These are phyloP conservation scores for Zapus hudsonius DNA, from an alignment of 2,113 vertebrate species.

Conservation along the genomic window DNA sequence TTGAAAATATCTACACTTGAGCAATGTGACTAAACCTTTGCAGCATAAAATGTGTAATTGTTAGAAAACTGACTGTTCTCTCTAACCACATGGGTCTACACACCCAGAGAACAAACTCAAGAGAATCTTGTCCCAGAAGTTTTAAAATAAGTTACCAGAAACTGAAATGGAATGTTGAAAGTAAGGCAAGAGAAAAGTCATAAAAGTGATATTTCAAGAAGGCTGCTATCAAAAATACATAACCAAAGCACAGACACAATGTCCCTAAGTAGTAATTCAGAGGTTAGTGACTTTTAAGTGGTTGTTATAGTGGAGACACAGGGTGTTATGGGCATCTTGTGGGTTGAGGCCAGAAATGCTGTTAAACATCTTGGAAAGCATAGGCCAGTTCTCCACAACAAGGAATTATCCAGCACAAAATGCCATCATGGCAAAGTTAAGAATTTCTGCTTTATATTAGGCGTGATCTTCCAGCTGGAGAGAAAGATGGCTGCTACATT, in stretches of 20 bases:
- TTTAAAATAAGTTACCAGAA: constrained; percentile 51
- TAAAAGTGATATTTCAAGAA: neutral
- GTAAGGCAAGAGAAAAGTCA: neutral
- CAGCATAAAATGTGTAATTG: constrained; percentile 38
- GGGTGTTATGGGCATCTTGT: neutral
- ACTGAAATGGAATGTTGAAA: constrained; percentile 20
- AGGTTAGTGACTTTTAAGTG: neutral
- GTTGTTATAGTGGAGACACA: neutral
- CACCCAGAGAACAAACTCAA: constrained; percentile 54
- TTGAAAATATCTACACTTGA: constrained; percentile 49
- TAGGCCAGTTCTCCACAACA: neutral
- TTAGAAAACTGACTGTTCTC: neutral
- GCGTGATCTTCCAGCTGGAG: neutral
- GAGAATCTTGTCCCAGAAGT: constrained; percentile 6
- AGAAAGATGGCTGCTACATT: neutral
- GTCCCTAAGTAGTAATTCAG: neutral
- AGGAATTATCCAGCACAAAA: neutral
- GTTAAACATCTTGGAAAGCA: neutral
- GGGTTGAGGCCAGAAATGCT: neutral
- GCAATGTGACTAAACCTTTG: constrained; percentile 49
- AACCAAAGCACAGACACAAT: neutral
- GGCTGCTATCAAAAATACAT: neutral
- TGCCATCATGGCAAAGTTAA: neutral
- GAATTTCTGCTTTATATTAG: neutral
- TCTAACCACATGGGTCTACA: neutral